Evolutionary conservation across 2,888 invertebrate species (phyloP), one percentile per base, ranked within the genome.

Genomic region (Hydraecia micacea): DNA sequence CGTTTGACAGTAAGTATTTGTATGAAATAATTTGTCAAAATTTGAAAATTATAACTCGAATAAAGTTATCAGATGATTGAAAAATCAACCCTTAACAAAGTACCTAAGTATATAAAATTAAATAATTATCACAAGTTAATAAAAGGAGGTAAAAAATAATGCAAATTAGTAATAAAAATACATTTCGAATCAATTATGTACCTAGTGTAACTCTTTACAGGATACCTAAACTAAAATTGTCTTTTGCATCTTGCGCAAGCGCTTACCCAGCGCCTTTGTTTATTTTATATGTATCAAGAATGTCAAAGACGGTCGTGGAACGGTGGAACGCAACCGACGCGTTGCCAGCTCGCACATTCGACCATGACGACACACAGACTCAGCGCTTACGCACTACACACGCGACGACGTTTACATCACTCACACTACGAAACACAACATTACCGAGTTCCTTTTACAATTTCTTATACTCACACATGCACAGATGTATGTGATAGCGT

Each of bases 271-370:
- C 32, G 32, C 25, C 3, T 32, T 69, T 69, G n/a, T 52, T 69
- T 15, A 25, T 69, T 9, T 70, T 11, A 2, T 68, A n/a, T n/a
- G n/a, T n/a, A 49, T 65, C 36, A 76, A 79, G 70, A 85, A 76
- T 85, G 42, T 83, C 80, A 72, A 79, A 80, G 71, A 52, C 55
- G 28, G 39, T 60, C 68, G 39, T 42, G 66, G 70, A 68, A 79
- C 46, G 13, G 42, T 11, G 13, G 42, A 42, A 77, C 75, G 68
- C 76, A 68, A 55, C 58, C 62, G 73, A 75, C 67, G 21, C 69
- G 88, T 85, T 85, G 84, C 84, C 74, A 86, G 76, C 13, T 77
- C 74, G 87, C 72, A 80, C 86, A 68, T 49, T 80, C 76, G 68
- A 67, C 52, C 74, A 76, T 85, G 85, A 85, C 85, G 85, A 86